Conservation (phyloP, 2,113 vertebrate genomes). For the Aepyceros melampus region DNA sequence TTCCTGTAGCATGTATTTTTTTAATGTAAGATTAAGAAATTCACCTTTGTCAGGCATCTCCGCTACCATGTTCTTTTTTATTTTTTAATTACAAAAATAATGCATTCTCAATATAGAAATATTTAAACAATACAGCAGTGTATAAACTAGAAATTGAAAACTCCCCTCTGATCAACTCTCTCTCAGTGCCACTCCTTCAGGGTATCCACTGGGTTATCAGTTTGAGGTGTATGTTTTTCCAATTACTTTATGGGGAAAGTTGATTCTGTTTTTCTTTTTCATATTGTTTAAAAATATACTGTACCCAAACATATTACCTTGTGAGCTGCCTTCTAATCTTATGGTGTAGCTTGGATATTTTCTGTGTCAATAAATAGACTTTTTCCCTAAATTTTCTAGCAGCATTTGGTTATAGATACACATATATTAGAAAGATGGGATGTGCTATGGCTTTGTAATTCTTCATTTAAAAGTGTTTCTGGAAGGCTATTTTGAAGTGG, state of each 20-base stretch:
- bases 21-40: background rate
- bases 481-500: background rate
- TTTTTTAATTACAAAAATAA: conserved; percentile 11
- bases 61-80: background rate
- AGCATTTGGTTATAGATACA: background rate
- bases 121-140: background rate
- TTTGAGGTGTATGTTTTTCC: background rate
- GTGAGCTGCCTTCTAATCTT: background rate
- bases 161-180: background rate
- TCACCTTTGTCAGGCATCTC: background rate
- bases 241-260: background rate
- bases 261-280: background rate
- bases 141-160: background rate
- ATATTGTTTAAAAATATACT: background rate
- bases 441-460: background rate
- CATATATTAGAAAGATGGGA: background rate
- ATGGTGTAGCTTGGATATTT: background rate
- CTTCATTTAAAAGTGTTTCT: background rate
- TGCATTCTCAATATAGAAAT: background rate
- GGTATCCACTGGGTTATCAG: background rate
- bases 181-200: background rate
- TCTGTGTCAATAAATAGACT: background rate
- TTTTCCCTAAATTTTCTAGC: background rate
- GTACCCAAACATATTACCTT: background rate
- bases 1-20: background rate